Evolutionary conservation across 2,113 vertebrate genomes (phyloP), one percentile per base, ranked within the genome.

Genomic region (Erpornis zantholeuca): DNA sequence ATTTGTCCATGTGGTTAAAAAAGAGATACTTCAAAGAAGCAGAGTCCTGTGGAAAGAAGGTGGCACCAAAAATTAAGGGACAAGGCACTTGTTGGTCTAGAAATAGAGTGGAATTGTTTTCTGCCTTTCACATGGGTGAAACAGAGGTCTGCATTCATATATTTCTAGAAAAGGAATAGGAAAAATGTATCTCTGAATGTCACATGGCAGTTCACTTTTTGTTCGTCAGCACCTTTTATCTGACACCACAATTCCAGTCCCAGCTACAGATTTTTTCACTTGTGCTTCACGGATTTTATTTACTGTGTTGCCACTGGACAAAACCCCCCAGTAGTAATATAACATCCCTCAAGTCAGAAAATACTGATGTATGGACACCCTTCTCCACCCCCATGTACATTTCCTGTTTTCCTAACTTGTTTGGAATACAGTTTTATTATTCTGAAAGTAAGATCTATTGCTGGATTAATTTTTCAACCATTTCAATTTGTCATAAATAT

Each of bases 371-470:
- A 61, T 82, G 42, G 70, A 80, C 50, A 65, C 5, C 27, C 6
- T 2, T 17, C 10, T 22, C 5, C 8, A 25, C 0, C 0, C 7
- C 6, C 11, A 31, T 19, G 18, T 19, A n/a, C 1, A 2, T 9
- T 82, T 69, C 24, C 69, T 72, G 17, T 73, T 72, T 88, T 50
- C 27, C 50, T 28, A 65, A 45, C 25, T 75, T 72, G 29, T 57
- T 42, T 87, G 88, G 47, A 42, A 29, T 77, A 29, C 6, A 40
- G 25, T 79, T 71, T 72, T 71, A 25, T 85, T 90, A 79, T 94
- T 33, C 66, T 36, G 47, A 88, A 93, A 86, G 75, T 44, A 81
- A 92, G 91, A 84, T 86, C 44, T 95, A 23, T 83, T 90, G 63
- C 53, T n/a, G 68, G n/a, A 61, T 44, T 65, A 52, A 64, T 53